Conservation (phyloP, 2,888 invertebrate genomes). For the Salpingus planirostris region DNA sequence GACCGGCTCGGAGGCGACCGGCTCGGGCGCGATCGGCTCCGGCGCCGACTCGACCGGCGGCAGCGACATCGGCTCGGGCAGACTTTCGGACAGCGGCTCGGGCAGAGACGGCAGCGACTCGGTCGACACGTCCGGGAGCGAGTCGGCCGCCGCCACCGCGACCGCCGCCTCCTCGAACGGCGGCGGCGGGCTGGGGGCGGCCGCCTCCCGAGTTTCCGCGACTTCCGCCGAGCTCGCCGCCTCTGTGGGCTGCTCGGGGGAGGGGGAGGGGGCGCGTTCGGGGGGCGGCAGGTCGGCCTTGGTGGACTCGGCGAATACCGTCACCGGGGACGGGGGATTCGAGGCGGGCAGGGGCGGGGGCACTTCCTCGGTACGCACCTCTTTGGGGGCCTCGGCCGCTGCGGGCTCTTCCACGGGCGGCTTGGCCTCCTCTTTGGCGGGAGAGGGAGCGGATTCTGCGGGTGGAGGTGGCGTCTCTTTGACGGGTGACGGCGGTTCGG, state of each 20-base stretch:
- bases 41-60: constrained; percentile 40
- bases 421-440: constrained; percentile 22
- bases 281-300: constrained; percentile 43
- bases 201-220: not conserved
- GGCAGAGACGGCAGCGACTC: constrained; percentile 38
- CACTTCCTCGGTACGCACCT: constrained; percentile 55
- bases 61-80: constrained; percentile 39
- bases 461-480: constrained; percentile 11
- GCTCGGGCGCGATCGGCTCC: constrained; percentile 32
- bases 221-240: not conserved
- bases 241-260: not conserved
- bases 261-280: constrained; percentile 1
- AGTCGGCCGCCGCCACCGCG: constrained; percentile 31
- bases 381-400: constrained; percentile 31
- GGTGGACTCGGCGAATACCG: constrained; percentile 62
- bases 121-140: constrained; percentile 39
- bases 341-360: constrained; percentile 67
- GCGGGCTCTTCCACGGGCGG: constrained; percentile 21
- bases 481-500: constrained; percentile 13
- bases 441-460: constrained; percentile 21
- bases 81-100: constrained; percentile 35
- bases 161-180: constrained; percentile 3
- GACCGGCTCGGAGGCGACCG: constrained; percentile 18
- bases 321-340: constrained; percentile 67
- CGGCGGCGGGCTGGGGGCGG: not conserved